Evolutionary conservation across 2,888 invertebrate genomes (phyloP), one percentile per base, ranked within the genome.

Genomic region (Drosophila barbarae): DNA sequence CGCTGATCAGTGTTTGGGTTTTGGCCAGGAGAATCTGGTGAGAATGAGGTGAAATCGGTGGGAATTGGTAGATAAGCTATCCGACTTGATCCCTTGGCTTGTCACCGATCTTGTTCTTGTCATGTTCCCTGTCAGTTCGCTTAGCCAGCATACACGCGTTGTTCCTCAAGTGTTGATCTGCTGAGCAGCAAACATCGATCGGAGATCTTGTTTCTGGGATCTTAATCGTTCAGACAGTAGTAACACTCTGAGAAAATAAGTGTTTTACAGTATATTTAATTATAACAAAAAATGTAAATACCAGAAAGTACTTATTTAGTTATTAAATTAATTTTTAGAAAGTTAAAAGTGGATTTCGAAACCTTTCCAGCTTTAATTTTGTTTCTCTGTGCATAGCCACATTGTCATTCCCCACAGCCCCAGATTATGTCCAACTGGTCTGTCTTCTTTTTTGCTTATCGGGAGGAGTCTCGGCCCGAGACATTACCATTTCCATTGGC

Each of bases 371-470:
- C 28, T 12, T 10, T 13, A 13, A 5, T 32, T 21, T 47, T 34
- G 5, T 13, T 5, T 47, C n/a, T 4, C 34, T 26, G 51, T 39
- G 30, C 49, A 18, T 2, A 1, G 50, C 36, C 63, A 58, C 68
- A 71, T 64, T 77, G 78, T 81, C 86, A 87, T 87, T 86, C 85
- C 73, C 64, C 60, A 58, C 68, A 72, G 86, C 85, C 86, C 82
- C 84, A 86, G 87, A 87, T 87, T 87, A 87, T 84, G 87, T 85
- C 77, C 82, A 85, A 76, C 78, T 74, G 77, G 71, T 75, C 52
- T 63, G 44, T 46, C 53, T 51, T 58, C 47, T 41, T 68, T 56
- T 55, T 51, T 42, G 42, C 66, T 56, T 55, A 49, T 69, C 60
- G 61, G 69, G 34, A 51, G 52, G 63, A 58, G 55, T 64, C 55